Evolutionary conservation across 2,797 vertebrate species (phyloP), one percentile per base, ranked within the genome.

Genomic region (Gymnoscopelus microlampas): DNA sequence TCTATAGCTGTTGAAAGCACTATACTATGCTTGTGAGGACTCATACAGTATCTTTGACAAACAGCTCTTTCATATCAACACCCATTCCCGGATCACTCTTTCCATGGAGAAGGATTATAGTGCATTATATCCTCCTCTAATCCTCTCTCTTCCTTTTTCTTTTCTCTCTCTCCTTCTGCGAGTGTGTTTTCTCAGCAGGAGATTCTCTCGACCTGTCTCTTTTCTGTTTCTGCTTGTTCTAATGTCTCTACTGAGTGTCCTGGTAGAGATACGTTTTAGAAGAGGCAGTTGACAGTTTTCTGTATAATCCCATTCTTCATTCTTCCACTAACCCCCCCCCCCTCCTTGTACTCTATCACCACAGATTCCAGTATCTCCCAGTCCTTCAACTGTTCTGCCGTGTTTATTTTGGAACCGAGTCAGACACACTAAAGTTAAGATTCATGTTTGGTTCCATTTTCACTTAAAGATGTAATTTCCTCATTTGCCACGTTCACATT

Each of bases 41-140:
- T 74, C 53, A 61, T 74, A n/a, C n/a, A n/a, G n/a, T n/a, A 70
- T 81, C 66, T 70, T 55, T 63, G 68, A 83, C 70, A 76, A 75
- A 77, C 50, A 75, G 63, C 51, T 63, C 54, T 79, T 70, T 77
- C 49, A 70, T 51, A 71, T 64, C 72, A 71, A 77, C 71, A 73
- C 19, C 53, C 64, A 71, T 77, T 79, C 71, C 65, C 63, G 78
- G 60, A 73, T 78, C 63, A 39, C n/a, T 73, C 73, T 59, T 71
- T 67, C 69, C 76, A 44, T 66, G 76, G 74, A 77, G 71, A 77
- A 76, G 76, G 76, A 84, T 87, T 86, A 81, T 39, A 63, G 68
- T 57, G 64, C 63, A 78, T 88, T 84, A 82, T 81, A 83, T 78
- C 19, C 72, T 74, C 60, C 66, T 26, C 53, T 84, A 82, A 85